Base-by-base conservation (phyloP, 2,797 vertebrate genomes). In the Epinephelus coioides region DNA sequence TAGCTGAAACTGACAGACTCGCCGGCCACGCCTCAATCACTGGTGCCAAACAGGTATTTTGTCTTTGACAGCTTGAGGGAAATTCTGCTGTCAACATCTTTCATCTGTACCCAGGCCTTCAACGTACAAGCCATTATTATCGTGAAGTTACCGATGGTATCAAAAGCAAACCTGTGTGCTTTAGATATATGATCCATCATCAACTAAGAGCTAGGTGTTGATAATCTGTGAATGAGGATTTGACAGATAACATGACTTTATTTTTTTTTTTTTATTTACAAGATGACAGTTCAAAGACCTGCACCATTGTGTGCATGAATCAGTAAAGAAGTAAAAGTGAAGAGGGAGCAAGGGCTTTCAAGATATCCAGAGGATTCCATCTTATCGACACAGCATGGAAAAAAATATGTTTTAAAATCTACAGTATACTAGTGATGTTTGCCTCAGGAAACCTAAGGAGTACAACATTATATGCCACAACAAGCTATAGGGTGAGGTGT, bases 31-130 rank as follows among this genome's bases (percentile, higher is more conserved):
- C 69, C 68, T 21, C 15, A 51, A 23, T 50, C 13, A 18, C 8
- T 60, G 64, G 74, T 17, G 71, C 64, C 54, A 69, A 75, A 67
- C 73, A 77, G 74, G 67, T 81, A 69, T 83, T 84, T 78, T 73
- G 53, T 73, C 61, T 82, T 76, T 67, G 49, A 62, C 23, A 55
- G 72, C 61, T 54, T 23, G 18, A 19, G 18, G 40, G 21, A 76
- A 77, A 66, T 77, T 85, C 68, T 74, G 17, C 51, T 70, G 47
- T 50, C 70, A 56, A 17, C 30, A 66, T 83, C 64, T 74, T 12
- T 62, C 19, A 47, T 63, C n/a, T 60, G 21, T 44, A 17, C 27
- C 4, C 40, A 13, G 70, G 6, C 17, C 15, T 18, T 12, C 40
- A 10, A 12, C 69, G 54, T 54, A 43, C 14, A 38, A 60, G 65